These are phyloP conservation scores for Drosophila nigricruria DNA, from an alignment of 2,888 invertebrate species.

Conservation along the genomic window DNA sequence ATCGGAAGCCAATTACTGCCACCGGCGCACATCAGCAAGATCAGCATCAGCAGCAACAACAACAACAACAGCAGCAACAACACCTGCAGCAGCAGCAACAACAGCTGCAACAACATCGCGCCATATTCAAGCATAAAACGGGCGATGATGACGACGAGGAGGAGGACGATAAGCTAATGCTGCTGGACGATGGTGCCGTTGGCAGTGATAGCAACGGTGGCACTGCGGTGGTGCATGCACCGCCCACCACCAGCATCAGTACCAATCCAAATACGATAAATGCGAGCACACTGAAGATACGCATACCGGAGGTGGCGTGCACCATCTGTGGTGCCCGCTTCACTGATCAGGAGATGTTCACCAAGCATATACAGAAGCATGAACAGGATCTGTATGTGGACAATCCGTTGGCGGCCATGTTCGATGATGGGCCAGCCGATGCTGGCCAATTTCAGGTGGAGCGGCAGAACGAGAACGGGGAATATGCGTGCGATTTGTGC, in stretches of 20 bases:
- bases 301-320: slow-evolving; percentile 84
- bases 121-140: slow-evolving; percentile 74
- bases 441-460: slow-evolving; percentile 84
- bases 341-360: slow-evolving; percentile 84
- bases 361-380: slow-evolving; percentile 84
- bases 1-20: slow-evolving; percentile 78
- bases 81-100: slow-evolving; percentile 11
- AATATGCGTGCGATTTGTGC: slow-evolving; percentile 85
- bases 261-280: slow-evolving; percentile 18
- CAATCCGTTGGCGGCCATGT: slow-evolving; percentile 85
- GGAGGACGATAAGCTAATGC: slow-evolving; percentile 49
- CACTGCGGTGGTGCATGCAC: background rate
- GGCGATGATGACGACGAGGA: slow-evolving; percentile 77
- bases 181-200: slow-evolving; percentile 47
- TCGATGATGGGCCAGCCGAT: slow-evolving; percentile 84
- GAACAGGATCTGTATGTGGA: slow-evolving; percentile 84
- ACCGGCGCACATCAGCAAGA: slow-evolving; percentile 74
- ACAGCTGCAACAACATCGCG: slow-evolving; percentile 20
- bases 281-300: slow-evolving; percentile 68
- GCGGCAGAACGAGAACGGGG: slow-evolving; percentile 84
- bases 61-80: slow-evolving; percentile 6
- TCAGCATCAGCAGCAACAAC: slow-evolving; percentile 24
- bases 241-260: slow-evolving; percentile 2
- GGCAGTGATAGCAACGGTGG: slow-evolving; percentile 39
- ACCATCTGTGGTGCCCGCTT: slow-evolving; percentile 84